phyloP scores from a whole-genome alignment of 2,113 vertebrate genomes.

The Sturnira hondurensis region DNA sequence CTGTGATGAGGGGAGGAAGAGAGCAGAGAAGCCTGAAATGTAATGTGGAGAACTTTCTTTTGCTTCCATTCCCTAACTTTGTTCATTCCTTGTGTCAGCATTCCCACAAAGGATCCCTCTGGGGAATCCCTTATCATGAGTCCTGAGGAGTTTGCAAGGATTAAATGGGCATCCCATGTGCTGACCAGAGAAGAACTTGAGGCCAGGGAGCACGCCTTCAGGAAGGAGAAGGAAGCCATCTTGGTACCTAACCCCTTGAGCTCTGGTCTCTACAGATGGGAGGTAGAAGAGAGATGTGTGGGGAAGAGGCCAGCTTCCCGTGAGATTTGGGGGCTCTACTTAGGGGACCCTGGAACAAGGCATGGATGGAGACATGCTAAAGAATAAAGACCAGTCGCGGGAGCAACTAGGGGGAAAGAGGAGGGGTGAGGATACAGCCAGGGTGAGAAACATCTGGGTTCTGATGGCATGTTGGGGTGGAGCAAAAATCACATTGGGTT shows the following conservation, averaged over 20 bases:
- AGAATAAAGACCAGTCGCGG: background rate
- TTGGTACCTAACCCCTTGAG: slow-evolving; percentile 64
- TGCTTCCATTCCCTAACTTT: background rate
- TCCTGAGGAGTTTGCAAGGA: slow-evolving; percentile 80
- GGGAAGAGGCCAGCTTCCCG: background rate
- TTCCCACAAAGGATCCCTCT: slow-evolving; percentile 82
- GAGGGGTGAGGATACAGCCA: background rate
- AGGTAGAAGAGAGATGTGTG: background rate
- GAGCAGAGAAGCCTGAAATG: background rate
- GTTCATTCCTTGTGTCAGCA: slow-evolving; percentile 69
- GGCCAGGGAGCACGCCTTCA: slow-evolving; percentile 68
- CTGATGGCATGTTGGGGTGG: background rate
- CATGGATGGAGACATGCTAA: background rate
- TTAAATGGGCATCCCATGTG: slow-evolving; percentile 76
- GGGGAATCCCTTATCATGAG: slow-evolving; percentile 82
- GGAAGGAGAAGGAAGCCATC: slow-evolving; percentile 77
- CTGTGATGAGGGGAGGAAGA: background rate
- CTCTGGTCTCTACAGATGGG: background rate
- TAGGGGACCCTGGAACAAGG: background rate
- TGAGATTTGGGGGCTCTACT: background rate
- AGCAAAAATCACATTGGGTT: background rate
- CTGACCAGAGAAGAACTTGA: slow-evolving; percentile 78
- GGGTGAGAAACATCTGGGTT: background rate
- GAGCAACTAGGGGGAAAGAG: background rate
- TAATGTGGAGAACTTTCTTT: background rate